A percentile compares a stretch with the other conserved stretches of the same genome.
These are phyloP conservation scores for Euplexia lucipara DNA, from an alignment of 2,888 invertebrate species.

Conservation along the genomic window DNA sequence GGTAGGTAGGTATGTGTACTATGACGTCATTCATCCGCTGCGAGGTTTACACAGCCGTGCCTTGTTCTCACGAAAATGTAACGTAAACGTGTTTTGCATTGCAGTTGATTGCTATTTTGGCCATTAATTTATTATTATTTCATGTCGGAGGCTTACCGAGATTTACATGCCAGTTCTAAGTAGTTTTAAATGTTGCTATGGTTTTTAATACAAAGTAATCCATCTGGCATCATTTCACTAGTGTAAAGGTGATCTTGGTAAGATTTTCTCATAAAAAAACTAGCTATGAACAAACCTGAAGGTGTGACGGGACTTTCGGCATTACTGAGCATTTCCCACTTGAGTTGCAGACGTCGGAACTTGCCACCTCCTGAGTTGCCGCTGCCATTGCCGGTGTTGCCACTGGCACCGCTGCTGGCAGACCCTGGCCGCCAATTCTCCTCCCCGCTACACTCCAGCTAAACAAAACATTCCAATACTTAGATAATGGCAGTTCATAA, in stretches of 20 bases:
- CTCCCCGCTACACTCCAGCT: conserved; percentile 88
- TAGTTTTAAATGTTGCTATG: not conserved
- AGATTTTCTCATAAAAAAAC: too few species aligned
- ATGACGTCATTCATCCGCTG: conserved; percentile 44
- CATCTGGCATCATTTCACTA: too few species aligned
- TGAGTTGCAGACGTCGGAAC: conserved; percentile 94
- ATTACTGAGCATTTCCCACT: conserved; percentile 95
- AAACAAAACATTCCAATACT: conserved; percentile 34
- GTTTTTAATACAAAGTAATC: too few species aligned
- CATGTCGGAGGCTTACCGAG: conserved; percentile 1
- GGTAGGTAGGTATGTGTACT: not conserved
- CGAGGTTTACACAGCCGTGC: conserved; percentile 63
- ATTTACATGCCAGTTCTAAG: conserved; percentile 11
- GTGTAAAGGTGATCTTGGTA: too few species aligned
- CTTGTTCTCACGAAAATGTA: conserved; percentile 54
- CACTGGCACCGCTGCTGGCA: conserved; percentile 85
- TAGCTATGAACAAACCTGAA: conserved; percentile 80
- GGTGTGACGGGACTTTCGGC: conserved; percentile 86
- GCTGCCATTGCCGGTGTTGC: conserved; percentile 88
- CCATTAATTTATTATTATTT: conserved; percentile 24
- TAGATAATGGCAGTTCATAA: not conserved
- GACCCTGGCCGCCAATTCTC: conserved; percentile 87
- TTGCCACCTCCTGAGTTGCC: conserved; percentile 92
- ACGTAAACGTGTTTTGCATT: conserved; percentile 37
- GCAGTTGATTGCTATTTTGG: conserved; percentile 12